A percentile compares a stretch with the other conserved stretches of the same genome.
Evolutionary conservation across 53 echinoderm and acorn worm species (phyloP).

Genomic region (Luidia sarsii): DNA sequence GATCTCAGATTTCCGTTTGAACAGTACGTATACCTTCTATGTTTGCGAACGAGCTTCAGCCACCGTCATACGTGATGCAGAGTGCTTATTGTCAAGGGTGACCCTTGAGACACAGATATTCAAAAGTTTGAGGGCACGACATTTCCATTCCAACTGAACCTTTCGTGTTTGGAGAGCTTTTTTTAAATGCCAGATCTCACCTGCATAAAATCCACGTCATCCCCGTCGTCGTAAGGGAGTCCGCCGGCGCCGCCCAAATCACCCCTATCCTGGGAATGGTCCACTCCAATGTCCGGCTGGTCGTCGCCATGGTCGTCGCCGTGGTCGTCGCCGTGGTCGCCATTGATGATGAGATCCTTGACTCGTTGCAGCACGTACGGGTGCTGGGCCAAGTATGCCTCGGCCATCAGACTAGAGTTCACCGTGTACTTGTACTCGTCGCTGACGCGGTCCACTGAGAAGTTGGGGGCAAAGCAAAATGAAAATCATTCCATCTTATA

Average conservation of each 20-base stretch:
- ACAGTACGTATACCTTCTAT: too few relatives aligned
- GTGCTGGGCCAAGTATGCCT: slow-evolving; percentile 59
- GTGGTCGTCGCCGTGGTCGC: neutral
- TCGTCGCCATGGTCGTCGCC: slow-evolving; percentile 1
- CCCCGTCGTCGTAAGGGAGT: slow-evolving; percentile 19
- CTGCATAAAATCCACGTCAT: neutral
- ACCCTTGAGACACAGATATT: too few relatives aligned
- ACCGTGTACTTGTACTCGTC: slow-evolving; percentile 71
- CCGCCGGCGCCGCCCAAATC: slow-evolving; percentile 2
- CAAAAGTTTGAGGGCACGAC: too few relatives aligned
- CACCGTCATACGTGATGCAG: too few relatives aligned
- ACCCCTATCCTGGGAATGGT: slow-evolving; percentile 14
- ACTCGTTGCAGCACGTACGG: slow-evolving; percentile 45
- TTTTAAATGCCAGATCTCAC: too few relatives aligned
- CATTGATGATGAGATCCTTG: slow-evolving; percentile 24
- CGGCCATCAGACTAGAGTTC: slow-evolving; percentile 75
- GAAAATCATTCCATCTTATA: too few relatives aligned
- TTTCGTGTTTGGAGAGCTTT: too few relatives aligned
- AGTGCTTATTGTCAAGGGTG: too few relatives aligned
- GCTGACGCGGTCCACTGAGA: slow-evolving; percentile 38
- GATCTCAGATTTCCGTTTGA: too few relatives aligned
- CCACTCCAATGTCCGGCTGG: neutral
- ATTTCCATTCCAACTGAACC: neutral
- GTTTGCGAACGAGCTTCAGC: too few relatives aligned
- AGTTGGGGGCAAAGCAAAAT: too few relatives aligned